Conservation (phyloP, 1,140 invertebrate species). For the Parasteatoda tepidariorum region DNA sequence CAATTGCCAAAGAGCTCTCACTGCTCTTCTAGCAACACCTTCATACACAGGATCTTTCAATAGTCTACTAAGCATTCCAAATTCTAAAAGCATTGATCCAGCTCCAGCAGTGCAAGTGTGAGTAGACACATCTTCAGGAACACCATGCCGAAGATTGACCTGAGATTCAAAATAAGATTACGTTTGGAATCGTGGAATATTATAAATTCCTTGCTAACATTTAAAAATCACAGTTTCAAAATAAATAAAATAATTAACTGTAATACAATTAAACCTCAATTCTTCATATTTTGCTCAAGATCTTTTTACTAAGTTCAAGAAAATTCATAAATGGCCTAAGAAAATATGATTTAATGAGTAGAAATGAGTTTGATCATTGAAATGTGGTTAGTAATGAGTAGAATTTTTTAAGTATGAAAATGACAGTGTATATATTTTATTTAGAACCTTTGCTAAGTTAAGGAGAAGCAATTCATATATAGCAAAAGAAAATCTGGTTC, state of each 20-base stretch:
- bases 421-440: too few relatives aligned
- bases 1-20: constrained; percentile 73
- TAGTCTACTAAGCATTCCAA: constrained; percentile 76
- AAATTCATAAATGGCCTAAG: too few relatives aligned
- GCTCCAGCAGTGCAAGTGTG: constrained; percentile 79
- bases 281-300: too few relatives aligned
- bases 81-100: constrained; percentile 76
- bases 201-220: background rate
- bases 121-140: constrained; percentile 72
- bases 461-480: too few relatives aligned
- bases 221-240: background rate
- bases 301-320: too few relatives aligned
- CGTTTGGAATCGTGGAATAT: background rate
- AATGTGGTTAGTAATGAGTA: too few relatives aligned
- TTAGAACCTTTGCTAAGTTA: too few relatives aligned
- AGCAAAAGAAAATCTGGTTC: too few relatives aligned
- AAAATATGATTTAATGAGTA: too few relatives aligned
- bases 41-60: constrained; percentile 76
- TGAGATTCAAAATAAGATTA: constrained; percentile 62
- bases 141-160: constrained; percentile 74
- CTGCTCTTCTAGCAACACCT: constrained; percentile 73
- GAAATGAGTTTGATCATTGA: too few relatives aligned
- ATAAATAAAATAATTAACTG: background rate
- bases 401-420: too few relatives aligned
- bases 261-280: too few relatives aligned